These are phyloP conservation scores for Zoroaster sp. DNA, from an alignment of 53 echinoderm and acorn worm species.

Conservation along the genomic window DNA sequence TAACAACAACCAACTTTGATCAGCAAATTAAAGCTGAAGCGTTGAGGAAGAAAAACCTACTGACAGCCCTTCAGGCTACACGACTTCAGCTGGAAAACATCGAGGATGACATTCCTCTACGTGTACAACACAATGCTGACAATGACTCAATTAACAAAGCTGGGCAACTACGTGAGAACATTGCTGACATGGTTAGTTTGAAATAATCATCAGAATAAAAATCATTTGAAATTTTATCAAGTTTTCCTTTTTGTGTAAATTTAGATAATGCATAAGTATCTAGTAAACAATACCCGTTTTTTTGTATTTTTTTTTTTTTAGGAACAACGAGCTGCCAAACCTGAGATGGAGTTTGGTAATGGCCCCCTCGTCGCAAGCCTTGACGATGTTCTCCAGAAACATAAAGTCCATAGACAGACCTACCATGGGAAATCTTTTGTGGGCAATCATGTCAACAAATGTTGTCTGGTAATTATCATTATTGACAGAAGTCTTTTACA, in stretches of 20 bases:
- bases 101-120: background rate
- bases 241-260: too few relatives aligned
- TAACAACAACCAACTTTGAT: background rate
- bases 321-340: background rate
- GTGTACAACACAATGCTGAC: background rate
- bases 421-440: conserved; percentile 45
- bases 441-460: conserved; percentile 34
- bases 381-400: background rate
- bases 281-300: background rate
- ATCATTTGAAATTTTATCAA: too few relatives aligned
- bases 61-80: background rate
- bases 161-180: background rate
- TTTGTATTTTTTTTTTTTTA: background rate
- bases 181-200: background rate
- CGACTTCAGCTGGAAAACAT: background rate
- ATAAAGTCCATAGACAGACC: background rate
- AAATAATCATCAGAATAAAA: too few relatives aligned
- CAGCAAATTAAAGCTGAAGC: background rate
- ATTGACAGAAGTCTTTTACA: background rate
- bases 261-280: background rate
- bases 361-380: conserved; percentile 8
- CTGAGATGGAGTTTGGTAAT: background rate
- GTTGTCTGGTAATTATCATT: conserved; percentile 19
- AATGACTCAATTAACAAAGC: background rate
- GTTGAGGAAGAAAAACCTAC: background rate